Evolutionary conservation across 2,113 vertebrate genomes (phyloP), one percentile per base, ranked within the genome.

Genomic region (Tachycineta bicolor): DNA sequence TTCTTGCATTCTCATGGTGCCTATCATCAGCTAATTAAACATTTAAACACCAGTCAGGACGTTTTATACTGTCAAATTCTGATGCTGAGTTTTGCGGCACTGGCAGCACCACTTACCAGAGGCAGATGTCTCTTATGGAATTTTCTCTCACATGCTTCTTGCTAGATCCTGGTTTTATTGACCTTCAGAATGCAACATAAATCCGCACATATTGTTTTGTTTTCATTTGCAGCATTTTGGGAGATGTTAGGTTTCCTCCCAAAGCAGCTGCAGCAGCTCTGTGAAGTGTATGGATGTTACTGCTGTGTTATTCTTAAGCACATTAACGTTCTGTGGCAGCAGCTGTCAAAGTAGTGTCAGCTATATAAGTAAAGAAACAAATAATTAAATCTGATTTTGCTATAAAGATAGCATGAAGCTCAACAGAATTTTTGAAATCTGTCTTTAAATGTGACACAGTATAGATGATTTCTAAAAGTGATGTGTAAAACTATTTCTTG

Each of bases 141-240:
- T 77, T 80, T 88, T n/a, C 9, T 94, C 28, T 78, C 6, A 1
- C 33, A n/a, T n/a, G 59, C 20, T 74, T 65, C 70, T 89, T 88
- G 68, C 64, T 75, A 86, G 79, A 81, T 77, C 5, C 28, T 52
- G 71, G 52, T 29, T 80, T 86, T 83, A 90, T 1, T 91, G 67
- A 79, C 79, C 34, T 86, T 80, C 87, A 81, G 56, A 88, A 92
- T 25, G 46, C 63, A 88, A 80, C 15, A 83, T 78, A 92, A 95
- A 94, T 93, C 82, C 92, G 67, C 33, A 67, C 25, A 41, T 67
- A 77, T 7, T 55, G 50, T 67, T 93, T 88, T 93, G 67, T 78
- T 96, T 83, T 93, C 52, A 71, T 67, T 88, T 74, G 33, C 60
- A 90, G 76, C 64, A 78, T 81, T 90, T 75, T 86, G 68, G 64